Evolutionary conservation across 1,140 invertebrate species (phyloP), one percentile per base, ranked within the genome.

Genomic region (Hyposmocoma kahamanoa): DNA sequence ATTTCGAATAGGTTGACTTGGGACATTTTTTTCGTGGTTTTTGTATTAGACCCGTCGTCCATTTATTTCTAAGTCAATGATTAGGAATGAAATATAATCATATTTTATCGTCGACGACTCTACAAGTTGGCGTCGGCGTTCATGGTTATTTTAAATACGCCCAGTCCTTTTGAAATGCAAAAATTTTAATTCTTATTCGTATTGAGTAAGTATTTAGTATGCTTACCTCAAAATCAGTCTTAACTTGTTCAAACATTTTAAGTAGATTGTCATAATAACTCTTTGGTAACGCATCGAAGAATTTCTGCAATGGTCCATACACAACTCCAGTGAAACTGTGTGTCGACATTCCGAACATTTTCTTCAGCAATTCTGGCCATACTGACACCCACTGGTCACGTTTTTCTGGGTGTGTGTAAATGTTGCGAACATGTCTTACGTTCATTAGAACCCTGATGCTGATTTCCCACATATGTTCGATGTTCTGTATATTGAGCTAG

Each of bases 391-490:
- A 88, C 45, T 88, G 76, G 52, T 90, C 87, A n/a, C 80, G 84
- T 59, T 87, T 85, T 55, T 87, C 86, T 17, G 83, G 88, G 50
- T 89, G 89, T 22, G 88, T 90, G 72, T 86, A 91, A 24, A 90
- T 90, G 26, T 87, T 90, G 21, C 87, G 85, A 17, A 91, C 81
- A 50, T 90, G 88, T 17, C 89, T 79, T 52, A 91, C 86, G 43
- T 87, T 84, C 39, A 91, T 64, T 21, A 92, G 71, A 18, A 87
- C 81, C 28, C 89, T 73, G 0, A 88, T 62, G 18, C 89, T 87
- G 18, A 90, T 84, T 58, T 91, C 90, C 63, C 91, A 86, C 21
- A 88, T 87, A 59, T 88, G 88, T 60, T 90, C 88, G 70, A 92
- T 86, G 38, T 90, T 85, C 28, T 88, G 76, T 26, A 92, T 84